Conservation (phyloP, 2,888 invertebrate species). For the Stenotaenia linearis region DNA sequence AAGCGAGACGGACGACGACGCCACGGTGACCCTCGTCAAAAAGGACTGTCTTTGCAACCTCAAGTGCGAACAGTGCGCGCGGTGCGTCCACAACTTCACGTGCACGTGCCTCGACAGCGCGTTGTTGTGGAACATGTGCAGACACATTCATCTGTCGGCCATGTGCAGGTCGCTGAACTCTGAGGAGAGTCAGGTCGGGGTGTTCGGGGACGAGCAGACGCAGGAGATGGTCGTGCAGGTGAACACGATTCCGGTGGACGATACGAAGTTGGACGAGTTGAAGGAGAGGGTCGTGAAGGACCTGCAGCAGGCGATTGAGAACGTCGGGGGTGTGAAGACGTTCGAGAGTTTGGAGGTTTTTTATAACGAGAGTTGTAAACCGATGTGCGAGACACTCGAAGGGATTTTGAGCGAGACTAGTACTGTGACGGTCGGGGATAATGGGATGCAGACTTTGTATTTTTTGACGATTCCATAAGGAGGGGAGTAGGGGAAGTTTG, state of each 20-base stretch:
- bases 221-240: neutral
- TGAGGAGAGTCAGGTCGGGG: neutral
- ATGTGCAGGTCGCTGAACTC: too few relatives aligned
- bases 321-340: neutral
- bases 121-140: neutral
- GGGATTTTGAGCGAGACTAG: neutral
- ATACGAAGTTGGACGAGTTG: neutral
- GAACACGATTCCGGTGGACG: neutral
- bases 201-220: neutral
- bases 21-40: neutral
- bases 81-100: neutral
- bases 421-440: neutral
- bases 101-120: neutral
- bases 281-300: neutral
- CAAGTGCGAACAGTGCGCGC: neutral
- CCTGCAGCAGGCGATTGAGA: neutral
- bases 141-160: neutral
- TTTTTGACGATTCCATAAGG: too few relatives aligned
- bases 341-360: neutral
- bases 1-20: neutral
- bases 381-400: neutral
- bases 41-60: slow-evolving; percentile 14
- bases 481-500: too few relatives aligned
- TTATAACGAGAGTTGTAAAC: neutral
- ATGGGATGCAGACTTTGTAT: too few relatives aligned